These are phyloP conservation scores for Synergus gifuensis DNA, from an alignment of 2,888 invertebrate genomes.

Conservation along the genomic window DNA sequence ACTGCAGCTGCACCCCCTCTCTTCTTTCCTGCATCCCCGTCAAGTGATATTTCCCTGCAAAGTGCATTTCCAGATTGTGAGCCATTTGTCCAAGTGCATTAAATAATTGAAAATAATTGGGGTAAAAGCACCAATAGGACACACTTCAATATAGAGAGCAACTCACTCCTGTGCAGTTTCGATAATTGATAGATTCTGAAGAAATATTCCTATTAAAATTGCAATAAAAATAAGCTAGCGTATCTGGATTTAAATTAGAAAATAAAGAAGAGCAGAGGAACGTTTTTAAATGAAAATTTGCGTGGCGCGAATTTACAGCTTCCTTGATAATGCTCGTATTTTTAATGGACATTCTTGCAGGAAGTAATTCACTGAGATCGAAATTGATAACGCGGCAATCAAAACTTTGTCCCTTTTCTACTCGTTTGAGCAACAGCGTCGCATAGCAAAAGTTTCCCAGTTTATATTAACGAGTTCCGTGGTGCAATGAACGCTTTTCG, in stretches of 20 bases:
- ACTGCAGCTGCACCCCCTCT: not conserved
- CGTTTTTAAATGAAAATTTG: not conserved
- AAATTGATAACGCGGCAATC: not conserved
- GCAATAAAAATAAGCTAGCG: no score
- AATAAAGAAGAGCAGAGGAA: not conserved
- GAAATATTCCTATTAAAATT: no score
- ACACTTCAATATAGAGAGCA: no score
- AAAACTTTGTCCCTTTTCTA: not conserved
- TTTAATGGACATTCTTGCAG: not conserved
- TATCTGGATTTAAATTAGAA: not conserved
- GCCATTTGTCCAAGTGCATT: conserved; percentile 3
- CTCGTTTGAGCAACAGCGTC: not conserved
- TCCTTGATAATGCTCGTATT: not conserved
- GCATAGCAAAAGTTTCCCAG: not conserved
- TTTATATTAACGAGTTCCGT: not conserved
- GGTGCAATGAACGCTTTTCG: not conserved
- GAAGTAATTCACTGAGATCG: not conserved
- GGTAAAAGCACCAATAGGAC: not conserved
- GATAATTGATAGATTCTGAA: no score
- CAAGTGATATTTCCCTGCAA: conserved; percentile 50
- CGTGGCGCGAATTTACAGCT: not conserved
- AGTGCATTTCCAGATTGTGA: conserved; percentile 6
- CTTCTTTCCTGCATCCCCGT: conserved; percentile 21
- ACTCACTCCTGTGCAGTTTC: no score
- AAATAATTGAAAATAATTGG: not conserved